A percentile compares a stretch with the other conserved stretches of the same genome.
These are phyloP conservation scores for Euleptes europaea DNA, from an alignment of 2,113 vertebrate genomes.

Conservation along the genomic window DNA sequence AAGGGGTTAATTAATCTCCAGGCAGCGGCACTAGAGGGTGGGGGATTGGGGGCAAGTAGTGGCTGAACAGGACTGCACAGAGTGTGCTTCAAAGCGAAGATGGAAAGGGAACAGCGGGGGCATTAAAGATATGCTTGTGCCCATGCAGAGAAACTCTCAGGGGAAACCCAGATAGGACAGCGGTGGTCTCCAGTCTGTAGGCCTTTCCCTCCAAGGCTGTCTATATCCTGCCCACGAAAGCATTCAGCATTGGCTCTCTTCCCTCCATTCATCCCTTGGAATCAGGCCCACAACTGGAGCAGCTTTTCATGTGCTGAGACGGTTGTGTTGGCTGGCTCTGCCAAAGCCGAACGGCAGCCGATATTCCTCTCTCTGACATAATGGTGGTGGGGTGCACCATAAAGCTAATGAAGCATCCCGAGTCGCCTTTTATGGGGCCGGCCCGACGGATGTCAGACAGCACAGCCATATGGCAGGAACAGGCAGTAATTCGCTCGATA, in stretches of 20 bases:
- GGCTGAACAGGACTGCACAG: background rate
- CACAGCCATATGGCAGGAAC: slow-evolving; percentile 27
- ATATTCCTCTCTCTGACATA: background rate
- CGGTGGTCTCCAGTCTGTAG: background rate
- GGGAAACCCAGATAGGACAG: background rate
- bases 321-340: background rate
- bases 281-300: rapidly evolving
- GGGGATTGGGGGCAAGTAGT: background rate
- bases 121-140: background rate
- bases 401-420: slow-evolving; percentile 40
- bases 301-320: rapidly evolving
- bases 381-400: rapidly evolving
- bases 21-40: background rate
- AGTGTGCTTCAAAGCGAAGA: background rate
- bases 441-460: background rate
- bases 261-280: background rate
- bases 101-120: background rate
- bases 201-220: rapidly evolving
- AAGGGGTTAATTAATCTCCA: slow-evolving; percentile 2
- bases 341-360: rapidly evolving
- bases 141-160: rapidly evolving
- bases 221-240: background rate
- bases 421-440: slow-evolving; percentile 7
- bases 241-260: rapidly evolving
- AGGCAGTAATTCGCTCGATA: slow-evolving; percentile 10